These are phyloP conservation scores for Drosophila phalerata DNA, from an alignment of 2,888 invertebrate species.

Conservation along the genomic window DNA sequence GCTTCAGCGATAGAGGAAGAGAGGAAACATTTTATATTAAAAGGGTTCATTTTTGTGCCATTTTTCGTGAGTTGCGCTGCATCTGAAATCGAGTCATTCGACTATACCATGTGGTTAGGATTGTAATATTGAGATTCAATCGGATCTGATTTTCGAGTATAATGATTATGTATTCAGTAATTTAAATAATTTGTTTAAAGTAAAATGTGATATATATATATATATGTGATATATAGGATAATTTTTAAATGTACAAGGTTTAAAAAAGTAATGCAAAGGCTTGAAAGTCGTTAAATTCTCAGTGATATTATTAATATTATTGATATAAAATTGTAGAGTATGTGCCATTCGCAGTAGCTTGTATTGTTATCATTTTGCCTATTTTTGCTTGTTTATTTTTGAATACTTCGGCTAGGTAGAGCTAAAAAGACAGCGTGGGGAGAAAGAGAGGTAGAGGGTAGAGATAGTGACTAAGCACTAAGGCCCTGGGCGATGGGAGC, in stretches of 20 bases:
- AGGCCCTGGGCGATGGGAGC: constrained; percentile 14
- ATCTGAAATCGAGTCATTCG: background rate
- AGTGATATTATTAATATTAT: too few species aligned
- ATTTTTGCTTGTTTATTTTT: constrained; percentile 37
- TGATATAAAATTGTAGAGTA: constrained; percentile 1
- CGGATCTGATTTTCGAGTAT: background rate
- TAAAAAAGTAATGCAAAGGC: too few species aligned
- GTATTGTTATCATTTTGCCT: constrained; percentile 5
- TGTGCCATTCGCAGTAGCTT: background rate
- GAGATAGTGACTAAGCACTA: constrained; percentile 45
- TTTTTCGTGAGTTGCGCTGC: constrained; percentile 14
- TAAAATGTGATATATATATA: too few species aligned
- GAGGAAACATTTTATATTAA: constrained; percentile 28
- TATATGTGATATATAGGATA: too few species aligned
- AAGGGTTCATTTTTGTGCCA: constrained; percentile 36
- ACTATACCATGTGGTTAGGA: background rate
- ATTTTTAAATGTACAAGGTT: too few species aligned
- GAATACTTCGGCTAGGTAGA: constrained; percentile 25
- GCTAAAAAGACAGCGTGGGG: background rate
- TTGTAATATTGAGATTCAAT: background rate
- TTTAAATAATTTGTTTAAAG: too few species aligned
- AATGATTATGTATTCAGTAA: background rate
- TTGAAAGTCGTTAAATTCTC: too few species aligned
- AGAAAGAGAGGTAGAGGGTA: background rate
- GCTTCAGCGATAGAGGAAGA: constrained; percentile 17